Percentiles rank a stretch among this genome's conserved stretches.
Evolutionary conservation across 1,140 invertebrate genomes (phyloP).

Genomic region (Antheraea mylitta): DNA sequence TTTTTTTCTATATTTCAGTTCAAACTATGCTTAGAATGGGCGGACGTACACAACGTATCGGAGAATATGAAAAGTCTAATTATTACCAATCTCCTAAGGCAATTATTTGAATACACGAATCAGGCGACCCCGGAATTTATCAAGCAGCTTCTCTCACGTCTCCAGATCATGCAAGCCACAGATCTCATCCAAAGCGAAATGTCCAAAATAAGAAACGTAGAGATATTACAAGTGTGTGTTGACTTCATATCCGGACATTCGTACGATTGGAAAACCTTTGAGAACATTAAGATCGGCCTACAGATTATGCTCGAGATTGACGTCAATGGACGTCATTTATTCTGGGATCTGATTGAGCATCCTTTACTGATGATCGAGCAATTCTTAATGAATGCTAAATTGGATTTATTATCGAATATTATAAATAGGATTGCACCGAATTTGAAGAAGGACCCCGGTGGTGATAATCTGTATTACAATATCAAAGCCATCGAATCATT

Average conservation of each 20-base stretch:
- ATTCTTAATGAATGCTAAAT: conserved; percentile 86
- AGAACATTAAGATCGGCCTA: conserved; percentile 79
- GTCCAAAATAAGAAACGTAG: conserved; percentile 80
- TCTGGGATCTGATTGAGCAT: conserved; percentile 82
- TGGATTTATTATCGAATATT: conserved; percentile 82
- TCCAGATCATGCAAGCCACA: conserved; percentile 78
- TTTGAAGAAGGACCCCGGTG: conserved; percentile 61
- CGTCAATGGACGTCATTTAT: conserved; percentile 73
- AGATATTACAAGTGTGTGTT: conserved; percentile 81
- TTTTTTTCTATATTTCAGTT: conserved; percentile 67
- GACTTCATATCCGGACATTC: conserved; percentile 80
- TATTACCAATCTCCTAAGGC: conserved; percentile 58
- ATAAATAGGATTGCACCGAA: conserved; percentile 65
- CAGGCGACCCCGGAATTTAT: conserved; percentile 58
- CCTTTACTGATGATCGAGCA: conserved; percentile 87
- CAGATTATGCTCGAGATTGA: conserved; percentile 82
- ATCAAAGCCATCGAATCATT: conserved; percentile 67
- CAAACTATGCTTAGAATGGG: conserved; percentile 82
- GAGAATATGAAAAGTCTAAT: conserved; percentile 72
- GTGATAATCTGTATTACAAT: conserved; percentile 75
- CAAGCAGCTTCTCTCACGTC: conserved; percentile 69
- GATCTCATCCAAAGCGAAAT: conserved; percentile 82
- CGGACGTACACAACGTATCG: conserved; percentile 76
- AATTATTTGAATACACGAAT: conserved; percentile 65
- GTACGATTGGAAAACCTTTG: conserved; percentile 70